These are phyloP conservation scores for Eurytoma californica DNA, from an alignment of 2,888 invertebrate genomes.

Conservation along the genomic window DNA sequence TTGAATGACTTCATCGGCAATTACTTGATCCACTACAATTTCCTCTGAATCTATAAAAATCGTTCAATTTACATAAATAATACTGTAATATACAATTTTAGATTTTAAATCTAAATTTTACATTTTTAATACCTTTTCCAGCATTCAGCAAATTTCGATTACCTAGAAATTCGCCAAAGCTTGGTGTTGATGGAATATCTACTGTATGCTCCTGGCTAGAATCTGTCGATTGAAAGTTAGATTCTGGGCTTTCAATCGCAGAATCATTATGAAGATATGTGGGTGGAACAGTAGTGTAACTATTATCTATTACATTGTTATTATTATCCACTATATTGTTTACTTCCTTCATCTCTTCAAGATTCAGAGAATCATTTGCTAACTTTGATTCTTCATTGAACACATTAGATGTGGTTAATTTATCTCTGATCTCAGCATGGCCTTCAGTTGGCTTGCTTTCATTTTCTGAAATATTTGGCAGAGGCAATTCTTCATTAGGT, in stretches of 20 bases:
- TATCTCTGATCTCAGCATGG: conserved; percentile 6
- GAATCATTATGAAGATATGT: conserved; percentile 44
- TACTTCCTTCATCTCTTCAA: conserved; percentile 1
- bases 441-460: conserved; percentile 34
- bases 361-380: conserved; percentile 13
- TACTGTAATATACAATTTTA: conserved; percentile 8
- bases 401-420: conserved; percentile 30
- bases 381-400: conserved; percentile 23
- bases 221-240: conserved; percentile 53
- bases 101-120: too few relatives aligned
- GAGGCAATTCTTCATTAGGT: conserved; percentile 16
- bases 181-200: conserved; percentile 61
- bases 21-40: conserved; percentile 52
- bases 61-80: conserved; percentile 3
- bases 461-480: conserved; percentile 32
- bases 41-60: conserved; percentile 53
- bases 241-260: conserved; percentile 40
- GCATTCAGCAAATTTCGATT: conserved; percentile 69
- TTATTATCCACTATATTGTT: conserved; percentile 24
- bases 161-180: conserved; percentile 64
- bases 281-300: conserved; percentile 15
- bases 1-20: conserved; percentile 38
- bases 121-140: conserved; percentile 60
- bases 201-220: conserved; percentile 60
- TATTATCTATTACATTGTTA: conserved; percentile 18